phyloP scores from a whole-genome alignment of 35 echinoderm and acorn worm genomes.

The Chiridota heheva region DNA sequence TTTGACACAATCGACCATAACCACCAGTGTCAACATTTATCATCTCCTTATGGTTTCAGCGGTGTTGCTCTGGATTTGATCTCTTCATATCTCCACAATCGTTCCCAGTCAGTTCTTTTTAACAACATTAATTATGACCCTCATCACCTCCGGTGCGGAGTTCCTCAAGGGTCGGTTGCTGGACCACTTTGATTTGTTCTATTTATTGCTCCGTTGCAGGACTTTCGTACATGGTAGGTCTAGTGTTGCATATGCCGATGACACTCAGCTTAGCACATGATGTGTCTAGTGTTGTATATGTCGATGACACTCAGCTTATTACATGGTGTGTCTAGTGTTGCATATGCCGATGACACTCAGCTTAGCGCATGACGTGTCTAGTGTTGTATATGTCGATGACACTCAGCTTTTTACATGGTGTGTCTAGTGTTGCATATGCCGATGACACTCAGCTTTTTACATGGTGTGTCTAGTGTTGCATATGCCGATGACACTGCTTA shows the following conservation, averaged over 20 bases:
- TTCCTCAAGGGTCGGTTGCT: constrained; percentile 32
- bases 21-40: constrained; percentile 48
- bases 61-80: constrained; percentile 43
- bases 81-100: constrained; percentile 28
- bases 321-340: too few species aligned
- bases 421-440: too few species aligned
- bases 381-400: too few species aligned
- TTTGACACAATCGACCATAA: constrained; percentile 68
- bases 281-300: too few species aligned
- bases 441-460: too few species aligned
- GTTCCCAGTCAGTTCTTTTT: constrained; percentile 39
- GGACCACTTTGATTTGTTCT: constrained; percentile 32
- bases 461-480: too few species aligned
- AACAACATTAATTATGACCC: constrained; percentile 8
- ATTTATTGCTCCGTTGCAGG: constrained; percentile 39
- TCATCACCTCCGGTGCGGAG: neutral
- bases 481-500: too few species aligned
- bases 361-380: too few species aligned
- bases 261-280: too few species aligned
- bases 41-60: constrained; percentile 35
- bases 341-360: too few species aligned
- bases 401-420: too few species aligned
- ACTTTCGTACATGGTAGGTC: constrained; percentile 4
- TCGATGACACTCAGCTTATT: too few species aligned
- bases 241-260: constrained; percentile 35